These are phyloP conservation scores for Pseudomyrmex dendroicus DNA, from an alignment of 1,140 invertebrate species.

Conservation along the genomic window DNA sequence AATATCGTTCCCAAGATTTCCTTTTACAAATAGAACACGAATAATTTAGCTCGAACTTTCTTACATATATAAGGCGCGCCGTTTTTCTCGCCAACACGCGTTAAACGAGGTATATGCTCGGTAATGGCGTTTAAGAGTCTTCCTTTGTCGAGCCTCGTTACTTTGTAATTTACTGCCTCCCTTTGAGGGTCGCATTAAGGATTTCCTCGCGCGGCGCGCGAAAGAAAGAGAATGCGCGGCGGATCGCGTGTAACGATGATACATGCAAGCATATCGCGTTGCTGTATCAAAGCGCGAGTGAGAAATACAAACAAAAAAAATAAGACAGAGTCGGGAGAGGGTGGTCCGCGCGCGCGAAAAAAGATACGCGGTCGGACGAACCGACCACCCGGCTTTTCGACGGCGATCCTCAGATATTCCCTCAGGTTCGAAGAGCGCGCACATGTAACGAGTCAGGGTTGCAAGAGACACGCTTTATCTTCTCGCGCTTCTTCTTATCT, in stretches of 20 bases:
- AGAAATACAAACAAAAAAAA: not conserved
- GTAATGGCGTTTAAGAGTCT: conserved; percentile 48
- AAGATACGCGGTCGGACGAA: not conserved
- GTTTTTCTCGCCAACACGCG: conserved; percentile 28
- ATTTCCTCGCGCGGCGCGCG: conserved; percentile 50
- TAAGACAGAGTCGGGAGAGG: not conserved
- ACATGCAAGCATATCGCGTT: conserved; percentile 56
- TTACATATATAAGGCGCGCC: not conserved
- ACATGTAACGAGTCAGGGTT: not conserved
- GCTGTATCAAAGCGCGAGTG: conserved; percentile 35
- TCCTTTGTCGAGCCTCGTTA: conserved; percentile 62
- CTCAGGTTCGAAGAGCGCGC: not conserved
- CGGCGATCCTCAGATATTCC: conserved; percentile 19
- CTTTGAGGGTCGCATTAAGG: conserved; percentile 61
- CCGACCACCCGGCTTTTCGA: conserved; percentile 53
- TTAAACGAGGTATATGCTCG: conserved; percentile 34
- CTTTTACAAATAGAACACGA: conserved; percentile 49
- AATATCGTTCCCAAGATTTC: conserved; percentile 44
- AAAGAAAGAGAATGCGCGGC: conserved; percentile 57
- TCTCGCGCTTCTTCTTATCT: not conserved
- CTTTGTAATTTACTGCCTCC: conserved; percentile 64
- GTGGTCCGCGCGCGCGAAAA: not conserved
- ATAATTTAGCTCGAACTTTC: conserved; percentile 52
- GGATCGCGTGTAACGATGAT: conserved; percentile 62
- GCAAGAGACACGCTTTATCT: not conserved